Evolutionary conservation across 2,888 invertebrate species (phyloP), one percentile per base, ranked within the genome.

Genomic region (Apodemia duryi): DNA sequence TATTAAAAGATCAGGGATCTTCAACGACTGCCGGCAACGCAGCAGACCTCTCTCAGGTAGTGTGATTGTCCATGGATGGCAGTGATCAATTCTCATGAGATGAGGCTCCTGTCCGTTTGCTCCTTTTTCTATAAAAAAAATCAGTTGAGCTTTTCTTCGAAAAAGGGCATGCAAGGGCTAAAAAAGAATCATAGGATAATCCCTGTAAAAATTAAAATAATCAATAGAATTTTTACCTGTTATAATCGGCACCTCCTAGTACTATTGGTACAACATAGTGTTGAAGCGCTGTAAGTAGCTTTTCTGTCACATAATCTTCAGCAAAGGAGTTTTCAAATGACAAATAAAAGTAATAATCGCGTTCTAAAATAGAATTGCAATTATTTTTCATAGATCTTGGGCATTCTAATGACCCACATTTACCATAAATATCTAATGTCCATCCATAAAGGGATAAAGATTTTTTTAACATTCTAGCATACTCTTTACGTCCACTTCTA

Each of bases 291-390:
- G 91, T 92, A 76, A 94, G 93, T 71, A 96, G 84, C 78, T 96
- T 96, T 77, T 91, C 91, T 0, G 91, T 88, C 2, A 90, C 85
- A 61, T 90, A 91, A 71, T 91, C 91, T 63, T 86, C 86, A 73
- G 94, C 94, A 72, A 95, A 93, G 2, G 95, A 94, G 80, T 96
- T 96, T 83, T 96, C 96, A 74, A 96, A 94, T 0, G 94, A 86
- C 69, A 96, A 80, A 76, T 96, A 96, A 77, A 96, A 96, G 77
- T 93, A 95, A 81, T 96, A 96, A 66, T 95, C 90, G 13, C 80
- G 84, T 69, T 93, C 90, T 61, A 93, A 68, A 71, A 84, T 77
- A 38, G 66, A 69, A 64, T 82, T 75, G 67, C 91, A 92, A 28
- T 75, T 75, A 0, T 74, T 63, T n/a, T 74, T 71, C 5, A 68